Evolutionary conservation across 2,113 vertebrate genomes (phyloP), one percentile per base, ranked within the genome.

Genomic region (Cyprinodon variegatus): DNA sequence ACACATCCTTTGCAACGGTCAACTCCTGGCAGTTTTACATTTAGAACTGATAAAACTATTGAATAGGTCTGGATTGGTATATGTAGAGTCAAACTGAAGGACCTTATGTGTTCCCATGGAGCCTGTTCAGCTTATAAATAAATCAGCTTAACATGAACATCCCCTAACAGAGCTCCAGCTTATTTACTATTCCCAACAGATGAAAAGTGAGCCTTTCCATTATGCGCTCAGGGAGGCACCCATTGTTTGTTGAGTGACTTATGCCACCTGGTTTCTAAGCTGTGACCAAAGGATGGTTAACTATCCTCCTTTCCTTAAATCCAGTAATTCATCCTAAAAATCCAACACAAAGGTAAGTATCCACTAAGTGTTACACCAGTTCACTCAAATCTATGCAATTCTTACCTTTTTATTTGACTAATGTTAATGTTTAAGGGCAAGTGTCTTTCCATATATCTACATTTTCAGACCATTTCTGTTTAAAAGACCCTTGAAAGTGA

Each of bases 171-270:
- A 38, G 60, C 37, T 50, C 43, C 43, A 70, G 68, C 39, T 65
- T 36, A 13, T 57, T 80, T 36, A 69, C 38, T 69, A 29, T 63
- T 68, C 76, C n/a, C 68, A 43, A 9, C 66, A 17, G 61, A 81
- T 2, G 4, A 10, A n/a, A 61, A 38, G 62, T 71, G 29, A 3
- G 15, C 40, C 22, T 67, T 65, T 59, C 68, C 43, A 48, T 36
- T 70, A 61, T 67, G 40, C 61, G 40, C 72, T 65, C 66, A 53
- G 70, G 62, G 40, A 66, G 3, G 66, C 53, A 43, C 68, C 3
- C 67, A 65, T 3, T 74, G 87, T 90, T 86, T 84, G 83, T 72
- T 0, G 78, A 76, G 75, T 90, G 86, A 84, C 65, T 83, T 74
- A 88, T 78, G 60, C 68, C 72, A 50, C 64, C 57, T 69, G 67